Percentiles rank a stretch among this genome's conserved stretches.
Conservation (phyloP, 2,888 invertebrate species). For the Anthrax anthrax region DNA sequence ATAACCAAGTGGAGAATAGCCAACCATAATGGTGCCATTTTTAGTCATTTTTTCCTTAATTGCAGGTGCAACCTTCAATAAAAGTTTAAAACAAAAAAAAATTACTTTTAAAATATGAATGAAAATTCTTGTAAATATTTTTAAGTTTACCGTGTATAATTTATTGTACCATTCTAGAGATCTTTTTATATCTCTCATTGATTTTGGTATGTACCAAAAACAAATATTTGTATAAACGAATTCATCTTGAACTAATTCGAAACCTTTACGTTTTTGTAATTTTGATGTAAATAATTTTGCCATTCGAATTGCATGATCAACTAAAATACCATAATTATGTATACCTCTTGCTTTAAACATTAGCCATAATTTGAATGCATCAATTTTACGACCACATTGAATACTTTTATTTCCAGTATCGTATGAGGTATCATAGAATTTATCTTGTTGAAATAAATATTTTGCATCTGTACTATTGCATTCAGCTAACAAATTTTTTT, state of each 20-base stretch:
- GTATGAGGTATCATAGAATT: slow-evolving; percentile 64
- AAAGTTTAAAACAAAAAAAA: not conserved
- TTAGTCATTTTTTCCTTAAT: slow-evolving; percentile 55
- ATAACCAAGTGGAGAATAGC: slow-evolving; percentile 52
- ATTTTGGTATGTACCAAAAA: slow-evolving; percentile 70
- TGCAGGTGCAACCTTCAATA: slow-evolving; percentile 44
- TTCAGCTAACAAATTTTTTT: slow-evolving; percentile 42
- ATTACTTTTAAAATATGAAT: not conserved
- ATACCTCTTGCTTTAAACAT: slow-evolving; percentile 78
- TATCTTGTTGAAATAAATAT: slow-evolving; percentile 72
- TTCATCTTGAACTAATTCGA: slow-evolving; percentile 44
- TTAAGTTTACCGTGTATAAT: slow-evolving; percentile 29
- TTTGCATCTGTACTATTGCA: slow-evolving; percentile 58
- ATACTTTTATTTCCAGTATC: slow-evolving; percentile 78
- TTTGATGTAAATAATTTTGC: slow-evolving; percentile 43
- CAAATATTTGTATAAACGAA: slow-evolving; percentile 73
- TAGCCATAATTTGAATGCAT: slow-evolving; percentile 84
- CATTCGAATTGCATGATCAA: slow-evolving; percentile 50
- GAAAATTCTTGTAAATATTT: slow-evolving; percentile 1
- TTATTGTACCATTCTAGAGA: slow-evolving; percentile 39
- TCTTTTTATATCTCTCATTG: slow-evolving; percentile 32
- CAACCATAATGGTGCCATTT: slow-evolving; percentile 56
- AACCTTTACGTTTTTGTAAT: slow-evolving; percentile 40
- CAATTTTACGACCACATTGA: slow-evolving; percentile 85
- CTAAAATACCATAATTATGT: slow-evolving; percentile 40